Conservation (phyloP, 2,888 invertebrate genomes). For the Microdon myrmicae region DNA sequence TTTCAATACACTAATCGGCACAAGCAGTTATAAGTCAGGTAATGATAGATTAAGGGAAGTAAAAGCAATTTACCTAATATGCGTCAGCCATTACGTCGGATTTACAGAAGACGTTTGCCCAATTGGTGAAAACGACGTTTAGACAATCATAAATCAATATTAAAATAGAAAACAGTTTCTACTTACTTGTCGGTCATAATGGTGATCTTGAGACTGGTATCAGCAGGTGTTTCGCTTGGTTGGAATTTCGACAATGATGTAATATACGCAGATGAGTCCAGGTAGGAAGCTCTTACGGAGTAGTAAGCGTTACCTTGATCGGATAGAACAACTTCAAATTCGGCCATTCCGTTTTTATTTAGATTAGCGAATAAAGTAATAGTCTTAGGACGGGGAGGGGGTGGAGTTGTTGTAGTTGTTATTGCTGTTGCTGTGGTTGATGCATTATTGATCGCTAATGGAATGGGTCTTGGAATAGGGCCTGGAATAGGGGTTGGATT, state of each 20-base stretch:
- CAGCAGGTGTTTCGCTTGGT: conserved; percentile 25
- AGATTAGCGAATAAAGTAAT: conserved; percentile 62
- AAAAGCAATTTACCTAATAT: too few species aligned
- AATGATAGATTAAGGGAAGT: too few species aligned
- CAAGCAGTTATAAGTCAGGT: too few species aligned
- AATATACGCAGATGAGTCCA: conserved; percentile 50
- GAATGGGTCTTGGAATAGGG: too few species aligned
- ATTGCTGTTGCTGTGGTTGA: too few species aligned
- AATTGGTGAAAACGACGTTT: too few species aligned
- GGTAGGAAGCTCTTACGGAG: conserved; percentile 52
- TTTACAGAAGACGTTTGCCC: too few species aligned
- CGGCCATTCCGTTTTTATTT: conserved; percentile 74
- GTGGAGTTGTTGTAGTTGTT: background rate
- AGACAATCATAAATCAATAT: too few species aligned
- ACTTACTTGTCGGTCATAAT: conserved; percentile 56
- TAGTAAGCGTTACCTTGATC: conserved; percentile 56
- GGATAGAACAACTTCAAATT: conserved; percentile 73
- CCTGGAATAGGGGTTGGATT: conserved; percentile 13
- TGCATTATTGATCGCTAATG: too few species aligned
- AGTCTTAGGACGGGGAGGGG: conserved; percentile 64
- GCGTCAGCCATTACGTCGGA: too few species aligned
- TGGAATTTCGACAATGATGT: conserved; percentile 55
- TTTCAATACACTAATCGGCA: too few species aligned
- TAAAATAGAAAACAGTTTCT: too few species aligned
- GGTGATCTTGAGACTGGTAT: conserved; percentile 52